Base-by-base conservation (phyloP, 30 jellyfish, hydroid and myxozoan genomes). In the Rhopilema esculentum region DNA sequence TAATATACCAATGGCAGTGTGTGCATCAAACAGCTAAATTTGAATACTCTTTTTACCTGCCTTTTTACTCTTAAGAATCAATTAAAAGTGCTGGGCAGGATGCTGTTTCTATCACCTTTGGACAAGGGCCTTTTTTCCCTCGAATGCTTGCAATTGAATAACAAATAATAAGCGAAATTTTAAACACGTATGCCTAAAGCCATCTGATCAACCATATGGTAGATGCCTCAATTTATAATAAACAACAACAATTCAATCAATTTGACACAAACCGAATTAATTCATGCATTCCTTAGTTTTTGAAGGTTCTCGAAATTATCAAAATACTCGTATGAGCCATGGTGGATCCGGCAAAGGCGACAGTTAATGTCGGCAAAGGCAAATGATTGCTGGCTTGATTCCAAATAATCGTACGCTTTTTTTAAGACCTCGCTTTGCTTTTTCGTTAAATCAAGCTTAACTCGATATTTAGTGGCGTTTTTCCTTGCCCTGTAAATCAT, bases 311-410 rank as follows among this genome's bases (percentile, higher is more conserved):
- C 74, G 20, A 64, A n/a, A 7, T 26, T 8, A 8, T 64, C 74
- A 29, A 64, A 64, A 29, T 64, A 64, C 23, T 64, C 24, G 24
- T 64, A 64, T 64, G 74, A 64, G 74, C 74, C 74, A 69, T 8
- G 27, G 53, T 69, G 57, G 53, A 15, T 8, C 80, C 53, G 28
- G 80, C 80, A 69, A 22, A 16, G 80, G 22, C 53, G 57, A 27
- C 80, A 69, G 22, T 69, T 69, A 7, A 69, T 26, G 53, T 69
- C 80, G 12, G 80, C 80, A 29, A 69, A 69, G 16, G 57, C 57
- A 69, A 69, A 69, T 16, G 80, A 69, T 8, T 69, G 57, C 51
- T 15, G 9, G 16, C 27, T 69, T 7, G 80, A 69, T 8, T 29
- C 53, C 9, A 21, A 8, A 12, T 9, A 4, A 22, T 69, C 27